Conservation (phyloP, 2,113 vertebrate genomes). For the Microtus oregoni region DNA sequence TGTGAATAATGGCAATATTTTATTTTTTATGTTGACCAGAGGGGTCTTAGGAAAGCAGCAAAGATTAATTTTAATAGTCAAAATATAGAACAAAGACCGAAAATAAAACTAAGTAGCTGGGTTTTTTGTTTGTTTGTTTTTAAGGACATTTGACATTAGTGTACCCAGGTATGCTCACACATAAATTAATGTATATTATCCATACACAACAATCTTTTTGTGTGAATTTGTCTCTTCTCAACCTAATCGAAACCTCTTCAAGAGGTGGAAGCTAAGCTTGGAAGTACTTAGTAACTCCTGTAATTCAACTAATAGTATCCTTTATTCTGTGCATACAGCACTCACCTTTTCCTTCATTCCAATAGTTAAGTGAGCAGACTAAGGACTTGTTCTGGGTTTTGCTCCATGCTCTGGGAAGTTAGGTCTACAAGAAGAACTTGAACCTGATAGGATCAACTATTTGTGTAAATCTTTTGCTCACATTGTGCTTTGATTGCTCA, state of each 20-base stretch:
- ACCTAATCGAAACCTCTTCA: neutral
- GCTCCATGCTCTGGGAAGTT: neutral
- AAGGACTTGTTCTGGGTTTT: neutral
- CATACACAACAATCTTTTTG: neutral
- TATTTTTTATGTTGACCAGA: neutral
- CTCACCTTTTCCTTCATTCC: too few relatives aligned
- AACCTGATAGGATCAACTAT: neutral
- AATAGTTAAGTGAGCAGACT: too few relatives aligned
- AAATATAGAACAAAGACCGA: conserved; percentile 10
- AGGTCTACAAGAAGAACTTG: neutral
- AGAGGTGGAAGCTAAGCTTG: neutral
- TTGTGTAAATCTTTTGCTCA: neutral
- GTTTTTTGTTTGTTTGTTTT: neutral
- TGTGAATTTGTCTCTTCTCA: neutral
- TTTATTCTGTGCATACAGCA: too few relatives aligned
- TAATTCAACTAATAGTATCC: neutral
- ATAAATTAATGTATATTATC: neutral
- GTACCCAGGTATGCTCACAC: neutral
- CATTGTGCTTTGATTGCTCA: neutral
- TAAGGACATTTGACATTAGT: neutral
- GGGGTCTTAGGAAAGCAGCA: neutral
- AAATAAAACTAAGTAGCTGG: neutral
- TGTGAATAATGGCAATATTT: neutral
- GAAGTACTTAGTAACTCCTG: neutral
- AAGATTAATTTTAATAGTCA: neutral